Base-by-base conservation (phyloP, 2,113 vertebrate species). In the Petaurus breviceps region DNA sequence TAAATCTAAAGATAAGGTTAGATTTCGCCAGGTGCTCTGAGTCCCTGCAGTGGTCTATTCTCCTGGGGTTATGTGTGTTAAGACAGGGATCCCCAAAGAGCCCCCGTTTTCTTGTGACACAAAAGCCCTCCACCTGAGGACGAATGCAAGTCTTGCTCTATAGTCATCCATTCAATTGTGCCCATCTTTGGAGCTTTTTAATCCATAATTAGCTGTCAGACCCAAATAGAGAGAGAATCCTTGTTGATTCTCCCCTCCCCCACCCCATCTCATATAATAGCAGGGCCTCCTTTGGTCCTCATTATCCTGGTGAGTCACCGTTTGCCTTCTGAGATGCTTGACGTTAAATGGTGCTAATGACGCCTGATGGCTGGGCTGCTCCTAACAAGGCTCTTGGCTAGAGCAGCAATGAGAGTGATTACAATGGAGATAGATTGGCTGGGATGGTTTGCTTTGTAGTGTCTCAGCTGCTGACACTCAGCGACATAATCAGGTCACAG, bases 401-500 rank as follows among this genome's bases (percentile, higher is more conserved):
- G 68, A 94, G 95, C 97, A 50, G 0, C 91, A 98, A 84, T 84
- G 68, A 84, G 68, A 84, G 98, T 98, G 98, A 99, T 99, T 98
- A 98, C 98, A 98, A 98, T 98, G 98, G 98, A 98, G 98, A 98
- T 98, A 98, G 98, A 98, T 99, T 99, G 99, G 99, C 99, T 98
- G 99, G 98, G 98, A 99, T 98, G 99, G 96, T 91, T 98, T 99
- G 98, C 98, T 99, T 99, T 99, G 99, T 99, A 99, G 99, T 98
- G 99, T 99, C 98, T 99, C 98, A 98, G 98, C 98, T 98, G 98
- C 99, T 99, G 99, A 99, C 99, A 98, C 98, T 98, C 96, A 98
- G 98, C 98, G 99, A 99, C 99, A 99, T 99, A 99, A 99, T 99
- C 99, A 99, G 99, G 99, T 99, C 99, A 99, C 98, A 96, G 98